phyloP scores from a whole-genome alignment of 2,113 vertebrate genomes.

The Willisornis vidua region DNA sequence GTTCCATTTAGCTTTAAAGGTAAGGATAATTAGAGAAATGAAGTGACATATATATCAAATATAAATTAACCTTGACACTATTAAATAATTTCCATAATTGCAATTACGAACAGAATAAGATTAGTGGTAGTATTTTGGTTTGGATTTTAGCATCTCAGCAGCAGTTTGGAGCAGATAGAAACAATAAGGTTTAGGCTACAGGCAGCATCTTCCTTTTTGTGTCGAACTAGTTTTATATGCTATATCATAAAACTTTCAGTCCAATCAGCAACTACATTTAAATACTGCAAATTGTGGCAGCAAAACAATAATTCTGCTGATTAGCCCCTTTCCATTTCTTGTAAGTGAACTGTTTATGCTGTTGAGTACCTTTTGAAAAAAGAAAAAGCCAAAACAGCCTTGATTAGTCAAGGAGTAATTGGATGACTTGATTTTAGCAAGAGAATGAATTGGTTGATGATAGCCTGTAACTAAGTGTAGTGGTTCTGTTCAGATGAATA shows the following conservation, averaged over 20 bases:
- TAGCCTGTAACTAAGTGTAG: slow-evolving; percentile 94
- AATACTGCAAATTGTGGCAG: slow-evolving; percentile 99
- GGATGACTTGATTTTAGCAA: slow-evolving; percentile 99
- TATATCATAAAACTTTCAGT: slow-evolving; percentile 93
- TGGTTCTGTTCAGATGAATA: slow-evolving; percentile 90
- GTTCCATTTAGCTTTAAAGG: neutral
- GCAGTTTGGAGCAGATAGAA: slow-evolving; percentile 22
- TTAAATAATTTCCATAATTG: slow-evolving; percentile 27
- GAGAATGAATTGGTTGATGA: slow-evolving; percentile 96
- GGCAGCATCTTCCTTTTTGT: slow-evolving; percentile 67
- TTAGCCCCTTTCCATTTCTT: slow-evolving; percentile 99
- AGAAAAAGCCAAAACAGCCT: slow-evolving; percentile 99
- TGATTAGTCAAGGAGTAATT: slow-evolving; percentile 99
- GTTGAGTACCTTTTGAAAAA: slow-evolving; percentile 99
- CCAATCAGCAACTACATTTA: slow-evolving; percentile 98
- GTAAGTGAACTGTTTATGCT: slow-evolving; percentile 99
- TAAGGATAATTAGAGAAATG: slow-evolving; percentile 8
- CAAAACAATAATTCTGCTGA: slow-evolving; percentile 99
- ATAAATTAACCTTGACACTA: slow-evolving; percentile 16
- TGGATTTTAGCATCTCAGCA: neutral
- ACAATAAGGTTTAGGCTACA: slow-evolving; percentile 65
- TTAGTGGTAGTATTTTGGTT: neutral
- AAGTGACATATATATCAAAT: neutral
- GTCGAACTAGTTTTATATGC: slow-evolving; percentile 81
- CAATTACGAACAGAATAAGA: neutral